Conservation (phyloP, 23 tunicate species). For the Clavelina lepadiformis region DNA sequence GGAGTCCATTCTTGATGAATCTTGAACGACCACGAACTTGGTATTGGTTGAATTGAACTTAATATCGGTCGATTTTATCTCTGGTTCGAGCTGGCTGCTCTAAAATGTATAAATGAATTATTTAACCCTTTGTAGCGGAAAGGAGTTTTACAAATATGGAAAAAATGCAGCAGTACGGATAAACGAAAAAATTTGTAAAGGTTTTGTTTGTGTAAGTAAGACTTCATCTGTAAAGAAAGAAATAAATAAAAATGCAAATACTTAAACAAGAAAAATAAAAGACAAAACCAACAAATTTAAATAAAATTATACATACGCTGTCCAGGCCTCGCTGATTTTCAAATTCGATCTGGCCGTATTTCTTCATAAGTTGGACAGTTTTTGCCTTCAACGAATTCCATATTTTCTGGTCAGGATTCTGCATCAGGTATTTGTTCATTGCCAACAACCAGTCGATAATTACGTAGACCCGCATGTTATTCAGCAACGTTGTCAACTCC, state of each 20-base stretch:
- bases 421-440: constrained; percentile 46
- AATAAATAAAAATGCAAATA: no score
- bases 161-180: no score
- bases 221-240: no score
- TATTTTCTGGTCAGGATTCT: constrained; percentile 60
- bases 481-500: constrained; percentile 67
- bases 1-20: constrained; percentile 35
- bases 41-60: constrained; percentile 77
- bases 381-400: constrained; percentile 46
- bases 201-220: no score
- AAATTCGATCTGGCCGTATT: constrained; percentile 34
- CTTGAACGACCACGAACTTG: constrained; percentile 84
- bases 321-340: constrained; percentile 36
- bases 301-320: constrained; percentile 21
- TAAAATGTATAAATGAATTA: no score
- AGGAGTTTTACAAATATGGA: no score
- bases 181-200: no score
- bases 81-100: constrained; percentile 46
- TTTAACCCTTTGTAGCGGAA: no score
- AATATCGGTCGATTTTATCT: constrained; percentile 18
- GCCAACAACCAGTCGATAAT: constrained; percentile 72
- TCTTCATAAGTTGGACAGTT: constrained; percentile 47
- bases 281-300: no score
- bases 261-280: background rate
- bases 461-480: constrained; percentile 82